A percentile compares a stretch with the other conserved stretches of the same genome.
Evolutionary conservation across 2,888 invertebrate genomes (phyloP).

Genomic region (Polia nebulosa): DNA sequence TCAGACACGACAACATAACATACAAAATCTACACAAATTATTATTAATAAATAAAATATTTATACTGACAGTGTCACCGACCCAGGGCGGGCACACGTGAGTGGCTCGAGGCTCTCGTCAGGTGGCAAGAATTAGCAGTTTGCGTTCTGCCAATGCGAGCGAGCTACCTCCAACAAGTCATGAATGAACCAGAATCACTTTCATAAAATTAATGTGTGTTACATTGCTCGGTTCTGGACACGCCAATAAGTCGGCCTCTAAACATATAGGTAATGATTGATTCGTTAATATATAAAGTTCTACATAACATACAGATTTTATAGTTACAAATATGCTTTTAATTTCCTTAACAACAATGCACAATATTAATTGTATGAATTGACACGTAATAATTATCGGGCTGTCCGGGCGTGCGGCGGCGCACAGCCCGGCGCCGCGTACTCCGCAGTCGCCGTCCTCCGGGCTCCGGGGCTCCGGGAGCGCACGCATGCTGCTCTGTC

Average conservation of each 20-base stretch:
- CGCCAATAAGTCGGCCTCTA: constrained; percentile 77
- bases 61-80: constrained; percentile 77
- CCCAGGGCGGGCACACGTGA: constrained; percentile 61
- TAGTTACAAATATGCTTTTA: constrained; percentile 86
- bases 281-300: constrained; percentile 84
- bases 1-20: constrained; percentile 82
- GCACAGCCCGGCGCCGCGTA: constrained; percentile 52
- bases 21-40: constrained; percentile 79
- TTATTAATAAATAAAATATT: constrained; percentile 81
- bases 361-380: constrained; percentile 90
- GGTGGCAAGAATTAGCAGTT: no score
- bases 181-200: constrained; percentile 56
- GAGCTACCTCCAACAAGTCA: constrained; percentile 48
- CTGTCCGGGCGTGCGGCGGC: constrained; percentile 51
- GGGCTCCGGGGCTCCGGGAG: constrained; percentile 47
- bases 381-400: constrained; percentile 85
- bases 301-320: constrained; percentile 87
- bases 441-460: constrained; percentile 54
- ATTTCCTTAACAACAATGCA: constrained; percentile 88
- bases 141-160: constrained; percentile 41
- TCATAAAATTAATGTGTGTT: constrained; percentile 60
- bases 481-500: constrained; percentile 65
- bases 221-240: constrained; percentile 67
- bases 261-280: constrained; percentile 75
- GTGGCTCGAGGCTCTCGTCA: constrained; percentile 37